Percentiles rank a stretch among this genome's conserved stretches.
phyloP scores from a whole-genome alignment of 2,113 vertebrate species.

The Eretmochelys imbricata region DNA sequence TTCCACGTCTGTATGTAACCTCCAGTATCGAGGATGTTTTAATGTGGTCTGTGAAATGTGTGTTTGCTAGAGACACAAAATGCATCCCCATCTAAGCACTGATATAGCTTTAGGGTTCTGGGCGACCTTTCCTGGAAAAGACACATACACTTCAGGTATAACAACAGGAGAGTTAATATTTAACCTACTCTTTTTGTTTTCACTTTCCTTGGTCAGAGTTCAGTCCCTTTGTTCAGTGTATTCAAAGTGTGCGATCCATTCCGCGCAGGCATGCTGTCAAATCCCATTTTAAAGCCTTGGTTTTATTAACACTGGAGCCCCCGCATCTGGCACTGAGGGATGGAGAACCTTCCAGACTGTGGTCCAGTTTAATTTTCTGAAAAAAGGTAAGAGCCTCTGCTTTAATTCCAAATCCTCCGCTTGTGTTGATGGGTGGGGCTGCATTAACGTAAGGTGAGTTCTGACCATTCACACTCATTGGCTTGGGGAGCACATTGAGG shows the following conservation, averaged over 20 bases:
- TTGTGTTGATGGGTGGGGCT: neutral
- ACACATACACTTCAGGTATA: neutral
- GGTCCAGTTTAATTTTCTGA: neutral
- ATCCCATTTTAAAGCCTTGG: neutral
- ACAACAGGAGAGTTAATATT: neutral
- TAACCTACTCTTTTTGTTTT: neutral
- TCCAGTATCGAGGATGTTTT: neutral
- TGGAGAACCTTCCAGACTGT: neutral
- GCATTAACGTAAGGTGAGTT: neutral
- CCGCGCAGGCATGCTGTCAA: neutral
- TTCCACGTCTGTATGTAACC: neutral
- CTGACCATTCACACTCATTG: neutral
- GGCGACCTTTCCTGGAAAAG: neutral
- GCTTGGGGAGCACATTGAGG: neutral
- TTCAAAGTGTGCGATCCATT: accelerated
- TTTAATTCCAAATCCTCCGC: neutral
- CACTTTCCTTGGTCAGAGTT: neutral
- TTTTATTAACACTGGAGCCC: neutral
- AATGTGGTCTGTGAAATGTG: neutral
- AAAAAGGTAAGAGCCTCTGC: neutral
- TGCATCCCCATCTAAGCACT: neutral
- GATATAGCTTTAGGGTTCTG: neutral
- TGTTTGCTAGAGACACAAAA: neutral
- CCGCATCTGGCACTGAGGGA: neutral
- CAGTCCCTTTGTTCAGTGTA: neutral